Conservation (phyloP, 2,888 invertebrate species). For the Petrolisthes cinctipes region DNA sequence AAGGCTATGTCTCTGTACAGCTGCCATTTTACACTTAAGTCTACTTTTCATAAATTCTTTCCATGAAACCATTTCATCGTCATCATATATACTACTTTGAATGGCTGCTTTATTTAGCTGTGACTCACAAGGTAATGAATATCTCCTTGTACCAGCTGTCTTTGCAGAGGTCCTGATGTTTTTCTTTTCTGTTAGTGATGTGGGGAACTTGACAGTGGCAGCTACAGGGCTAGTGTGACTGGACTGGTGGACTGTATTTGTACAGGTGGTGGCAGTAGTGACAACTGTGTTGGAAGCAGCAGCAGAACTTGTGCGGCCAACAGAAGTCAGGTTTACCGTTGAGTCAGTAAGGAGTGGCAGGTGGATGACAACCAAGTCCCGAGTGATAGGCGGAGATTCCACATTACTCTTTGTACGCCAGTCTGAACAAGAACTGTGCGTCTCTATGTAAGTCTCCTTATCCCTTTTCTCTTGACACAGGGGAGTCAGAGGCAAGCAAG, state of each 20-base stretch:
- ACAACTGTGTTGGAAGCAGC: slow-evolving; percentile 9
- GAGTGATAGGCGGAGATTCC: slow-evolving; percentile 32
- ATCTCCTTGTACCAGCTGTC: slow-evolving; percentile 11
- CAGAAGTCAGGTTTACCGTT: slow-evolving; percentile 22
- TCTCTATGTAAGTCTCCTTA: slow-evolving; percentile 4
- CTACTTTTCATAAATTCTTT: slow-evolving; percentile 13
- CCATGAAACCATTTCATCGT: slow-evolving; percentile 16
- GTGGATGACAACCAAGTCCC: slow-evolving; percentile 49
- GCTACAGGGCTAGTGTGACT: slow-evolving; percentile 31
- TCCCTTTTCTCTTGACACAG: not conserved
- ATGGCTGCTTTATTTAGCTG: slow-evolving; percentile 9
- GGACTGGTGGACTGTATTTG: slow-evolving; percentile 5
- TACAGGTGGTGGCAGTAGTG: slow-evolving; percentile 32
- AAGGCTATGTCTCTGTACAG: slow-evolving; percentile 17
- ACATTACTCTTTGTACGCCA: slow-evolving; percentile 19
- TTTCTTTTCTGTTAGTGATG: slow-evolving; percentile 13
- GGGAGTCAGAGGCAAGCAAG: not conserved
- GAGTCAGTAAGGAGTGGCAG: slow-evolving; percentile 40
- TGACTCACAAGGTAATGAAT: slow-evolving; percentile 9
- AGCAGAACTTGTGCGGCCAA: not conserved
- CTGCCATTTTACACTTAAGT: slow-evolving; percentile 30
- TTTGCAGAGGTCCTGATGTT: not conserved
- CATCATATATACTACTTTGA: slow-evolving; percentile 6
- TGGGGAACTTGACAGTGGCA: slow-evolving; percentile 17
- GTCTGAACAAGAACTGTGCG: slow-evolving; percentile 3